Evolutionary conservation across 2,797 vertebrate genomes (phyloP), one percentile per base, ranked within the genome.

Genomic region (Rhabdophis nuchalis): DNA sequence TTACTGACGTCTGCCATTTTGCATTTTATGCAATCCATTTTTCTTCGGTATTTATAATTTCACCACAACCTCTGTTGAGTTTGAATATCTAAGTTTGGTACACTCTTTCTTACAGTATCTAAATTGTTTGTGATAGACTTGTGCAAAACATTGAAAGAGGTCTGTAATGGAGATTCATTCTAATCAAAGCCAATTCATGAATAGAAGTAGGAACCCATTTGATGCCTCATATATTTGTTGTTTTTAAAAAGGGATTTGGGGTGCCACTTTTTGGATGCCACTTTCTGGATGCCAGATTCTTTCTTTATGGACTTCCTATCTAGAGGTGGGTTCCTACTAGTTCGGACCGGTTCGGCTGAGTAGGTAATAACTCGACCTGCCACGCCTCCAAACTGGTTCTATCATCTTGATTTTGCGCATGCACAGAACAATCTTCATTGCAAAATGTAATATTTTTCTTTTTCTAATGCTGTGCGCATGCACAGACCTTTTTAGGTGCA

Each of bases 11-110:
- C 58, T 46, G 92, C 87, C 95, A 93, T 95, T 93, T 95, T 95
- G 90, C 87, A 96, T 93, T 96, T 93, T 96, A 95, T 94, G 94
- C 95, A 95, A 95, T 94, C 94, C 92, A 16, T 93, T 93, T 93
- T 95, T 96, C 32, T 41, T 36, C 87, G 95, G 92, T 93, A 95
- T 93, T 95, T 96, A 96, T 96, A 93, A 96, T 0, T 88, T 18
- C 88, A 90, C 88, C 94, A 93, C 77, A 93, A 95, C 93, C 94
- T 92, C 93, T 93, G 91, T 90, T 92, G 92, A 92, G 92, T 93
- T 89, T 94, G 90, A 6, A 3, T 93, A 94, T 95, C 96, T 96
- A 95, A 64, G 10, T 64, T 27, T 89, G 60, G 41, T 64, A 64
- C 7, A 58, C 12, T 46, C 29, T n/a, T 29, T 46, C 52, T 52